Base-by-base conservation (phyloP, 2,113 vertebrate species). In the Pteropus alecto region DNA sequence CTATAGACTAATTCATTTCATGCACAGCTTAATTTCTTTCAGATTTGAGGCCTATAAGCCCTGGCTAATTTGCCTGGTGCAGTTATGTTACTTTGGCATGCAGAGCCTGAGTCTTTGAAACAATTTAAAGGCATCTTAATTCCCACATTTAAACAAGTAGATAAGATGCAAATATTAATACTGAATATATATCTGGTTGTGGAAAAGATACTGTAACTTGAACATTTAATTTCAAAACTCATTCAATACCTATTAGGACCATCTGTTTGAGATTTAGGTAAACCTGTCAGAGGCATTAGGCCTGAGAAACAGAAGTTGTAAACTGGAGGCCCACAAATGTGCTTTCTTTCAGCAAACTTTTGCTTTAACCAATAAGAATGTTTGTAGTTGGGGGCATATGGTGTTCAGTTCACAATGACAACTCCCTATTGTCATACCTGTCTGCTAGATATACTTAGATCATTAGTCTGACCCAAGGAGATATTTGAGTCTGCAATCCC, bases 201-300 rank as follows among this genome's bases (percentile, higher is more conserved):
- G 67, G 48, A 58, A 92, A 94, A 96, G 79, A 84, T 56, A 92
- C n/a, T 41, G 16, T 67, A 74, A 89, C 54, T 83, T 35, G 43
- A 58, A 97, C 90, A 88, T 85, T 88, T 97, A 73, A 94, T 93
- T 96, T 78, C 76, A 6, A 93, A 82, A 67, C 9, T n/a, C 82
- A 65, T n/a, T 88, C 87, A 86, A 65, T 86, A 58, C 38, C 67
- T 67, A 94, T 91, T 90, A 70, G 33, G 26, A 22, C 67, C 97
- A 94, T 97, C 94, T 97, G 96, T 71, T 92, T 91, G 90, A 92
- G 63, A 83, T 96, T 96, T 82, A 54, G 83, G 87, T 88, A 78
- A 95, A 76, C 14, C 79, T 71, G 38, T 87, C 74, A 76, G 41
- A 84, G 35, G 54, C 79, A 15, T 24, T 54, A 13, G 65, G 60